These are phyloP conservation scores for Tachysurus fulvidraco DNA, from an alignment of 2,113 vertebrate species.

Conservation along the genomic window DNA sequence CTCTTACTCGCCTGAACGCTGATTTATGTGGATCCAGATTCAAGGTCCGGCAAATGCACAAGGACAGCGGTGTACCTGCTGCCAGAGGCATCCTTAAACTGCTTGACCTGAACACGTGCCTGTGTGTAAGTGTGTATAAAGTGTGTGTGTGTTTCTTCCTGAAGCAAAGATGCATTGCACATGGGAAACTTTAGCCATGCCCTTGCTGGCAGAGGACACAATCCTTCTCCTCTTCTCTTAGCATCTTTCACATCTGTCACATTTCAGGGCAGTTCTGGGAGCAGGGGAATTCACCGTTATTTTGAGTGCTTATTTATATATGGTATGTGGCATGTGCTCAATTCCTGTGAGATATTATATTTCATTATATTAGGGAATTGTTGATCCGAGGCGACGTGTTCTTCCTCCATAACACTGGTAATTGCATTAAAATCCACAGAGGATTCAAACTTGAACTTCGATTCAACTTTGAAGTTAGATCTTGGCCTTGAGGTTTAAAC, in stretches of 20 bases:
- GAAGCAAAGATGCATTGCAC: constrained; percentile 24
- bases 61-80: constrained; percentile 27
- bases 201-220: constrained; percentile 42
- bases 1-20: not conserved
- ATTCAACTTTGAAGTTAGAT: constrained; percentile 24
- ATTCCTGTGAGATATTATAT: constrained; percentile 31
- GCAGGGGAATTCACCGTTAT: constrained; percentile 21
- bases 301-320: constrained; percentile 34
- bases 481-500: constrained; percentile 13
- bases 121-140: constrained; percentile 49
- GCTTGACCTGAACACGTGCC: constrained; percentile 52
- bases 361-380: constrained; percentile 39
- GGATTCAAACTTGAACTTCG: constrained; percentile 29
- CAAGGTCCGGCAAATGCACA: constrained; percentile 35
- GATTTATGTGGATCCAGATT: constrained; percentile 36
- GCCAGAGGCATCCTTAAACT: constrained; percentile 32
- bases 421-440: constrained; percentile 20
- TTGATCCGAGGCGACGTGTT: constrained; percentile 31
- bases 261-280: constrained; percentile 39
- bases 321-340: constrained; percentile 23
- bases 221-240: constrained; percentile 23
- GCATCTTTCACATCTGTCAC: constrained; percentile 34
- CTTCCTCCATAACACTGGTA: constrained; percentile 27
- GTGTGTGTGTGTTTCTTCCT: constrained; percentile 10
- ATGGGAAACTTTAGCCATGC: constrained; percentile 35